phyloP scores from a whole-genome alignment of 2,797 vertebrate genomes.

The Octomys mimax region DNA sequence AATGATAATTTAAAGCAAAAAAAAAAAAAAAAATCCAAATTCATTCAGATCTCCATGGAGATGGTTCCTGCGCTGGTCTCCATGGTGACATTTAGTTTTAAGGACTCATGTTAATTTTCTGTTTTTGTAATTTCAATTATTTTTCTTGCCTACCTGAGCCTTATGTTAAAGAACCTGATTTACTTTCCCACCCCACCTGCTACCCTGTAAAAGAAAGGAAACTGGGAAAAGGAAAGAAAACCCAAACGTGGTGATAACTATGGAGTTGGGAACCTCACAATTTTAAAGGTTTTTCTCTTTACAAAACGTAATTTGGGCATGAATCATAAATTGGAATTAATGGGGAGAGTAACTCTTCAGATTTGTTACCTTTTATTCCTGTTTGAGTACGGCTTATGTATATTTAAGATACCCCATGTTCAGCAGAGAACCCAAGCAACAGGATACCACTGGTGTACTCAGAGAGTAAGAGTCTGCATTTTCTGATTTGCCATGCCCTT shows the following conservation, averaged over 20 bases:
- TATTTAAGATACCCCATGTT: background rate
- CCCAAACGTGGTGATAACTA: conserved; percentile 22
- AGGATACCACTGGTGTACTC: background rate
- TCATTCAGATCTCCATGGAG: conserved; percentile 68
- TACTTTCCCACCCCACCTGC: background rate
- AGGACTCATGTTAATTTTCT: conserved; percentile 75
- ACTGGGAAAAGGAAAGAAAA: background rate
- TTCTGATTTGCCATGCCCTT: background rate
- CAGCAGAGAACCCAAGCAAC: background rate
- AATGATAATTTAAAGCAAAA: conserved; percentile 71
- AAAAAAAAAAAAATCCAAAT: background rate
- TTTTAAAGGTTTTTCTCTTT: conserved; percentile 41
- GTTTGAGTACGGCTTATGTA: background rate
- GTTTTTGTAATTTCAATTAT: conserved; percentile 71
- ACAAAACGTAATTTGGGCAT: background rate
- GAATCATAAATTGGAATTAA: background rate
- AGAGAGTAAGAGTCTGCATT: conserved; percentile 27
- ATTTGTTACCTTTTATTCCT: background rate
- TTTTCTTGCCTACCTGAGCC: conserved; percentile 50
- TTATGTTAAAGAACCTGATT: conserved; percentile 44
- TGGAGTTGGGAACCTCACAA: background rate
- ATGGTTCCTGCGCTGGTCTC: conserved; percentile 70
- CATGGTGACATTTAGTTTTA: conserved; percentile 75
- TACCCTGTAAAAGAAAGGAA: background rate
- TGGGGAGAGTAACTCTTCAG: background rate